phyloP scores from a whole-genome alignment of 2,113 vertebrate species.

The Myiopsitta monachus region DNA sequence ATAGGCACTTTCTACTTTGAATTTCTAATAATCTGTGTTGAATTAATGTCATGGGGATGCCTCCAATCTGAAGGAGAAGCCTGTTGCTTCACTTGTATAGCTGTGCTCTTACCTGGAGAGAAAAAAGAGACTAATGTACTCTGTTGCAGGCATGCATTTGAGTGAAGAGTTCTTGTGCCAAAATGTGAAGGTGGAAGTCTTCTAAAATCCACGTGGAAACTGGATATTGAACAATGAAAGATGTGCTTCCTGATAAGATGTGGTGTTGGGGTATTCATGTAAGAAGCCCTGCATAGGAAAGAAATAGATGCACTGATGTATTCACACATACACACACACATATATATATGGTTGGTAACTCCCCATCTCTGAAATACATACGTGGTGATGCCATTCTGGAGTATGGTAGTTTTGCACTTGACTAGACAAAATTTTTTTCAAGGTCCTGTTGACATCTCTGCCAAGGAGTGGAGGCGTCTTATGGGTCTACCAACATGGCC shows the following conservation, averaged over 20 bases:
- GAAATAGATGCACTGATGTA: neutral
- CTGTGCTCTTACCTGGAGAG: neutral
- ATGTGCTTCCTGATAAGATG: neutral
- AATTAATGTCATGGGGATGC: neutral
- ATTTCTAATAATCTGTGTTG: constrained; percentile 14
- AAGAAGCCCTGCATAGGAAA: neutral
- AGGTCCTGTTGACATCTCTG: neutral
- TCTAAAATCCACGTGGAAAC: neutral
- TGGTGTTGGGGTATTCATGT: neutral
- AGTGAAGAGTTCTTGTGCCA: neutral
- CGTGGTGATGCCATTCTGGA: neutral
- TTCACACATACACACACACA: too few relatives aligned
- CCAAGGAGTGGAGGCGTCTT: neutral
- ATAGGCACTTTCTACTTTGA: neutral
- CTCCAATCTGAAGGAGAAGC: neutral
- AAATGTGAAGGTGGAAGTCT: neutral
- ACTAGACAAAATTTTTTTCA: neutral
- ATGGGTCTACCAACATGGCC: neutral
- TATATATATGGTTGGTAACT: neutral
- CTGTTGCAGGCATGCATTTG: neutral
- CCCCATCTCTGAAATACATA: neutral
- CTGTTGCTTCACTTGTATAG: neutral
- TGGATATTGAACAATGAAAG: neutral
- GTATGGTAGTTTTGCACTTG: neutral
- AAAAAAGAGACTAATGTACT: neutral